A percentile compares a stretch with the other conserved stretches of the same genome.
Conservation (phyloP, 2,888 invertebrate genomes). For the Lacanobia wlatinum region DNA sequence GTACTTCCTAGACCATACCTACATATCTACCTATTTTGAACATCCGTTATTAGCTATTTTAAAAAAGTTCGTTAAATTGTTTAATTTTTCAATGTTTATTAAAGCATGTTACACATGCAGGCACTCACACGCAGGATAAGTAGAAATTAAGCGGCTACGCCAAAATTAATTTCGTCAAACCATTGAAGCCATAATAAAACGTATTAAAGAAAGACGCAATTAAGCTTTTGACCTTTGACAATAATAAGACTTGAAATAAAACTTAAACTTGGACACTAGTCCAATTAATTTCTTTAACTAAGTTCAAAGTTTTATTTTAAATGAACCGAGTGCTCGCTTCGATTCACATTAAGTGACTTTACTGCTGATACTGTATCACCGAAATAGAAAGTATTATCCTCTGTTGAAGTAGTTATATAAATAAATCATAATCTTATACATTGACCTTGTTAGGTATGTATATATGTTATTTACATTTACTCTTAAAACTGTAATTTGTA, state of each 20-base stretch:
- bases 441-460: background rate
- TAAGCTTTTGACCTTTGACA: constrained; percentile 21
- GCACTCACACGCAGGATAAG: no score
- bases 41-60: no score
- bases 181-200: background rate
- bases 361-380: constrained; percentile 7
- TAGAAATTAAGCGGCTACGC: no score
- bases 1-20: no score
- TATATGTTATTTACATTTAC: constrained; percentile 1
- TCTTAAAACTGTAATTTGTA: constrained; percentile 21
- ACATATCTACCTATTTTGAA: no score
- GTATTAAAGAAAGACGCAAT: constrained; percentile 8
- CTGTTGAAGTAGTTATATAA: background rate
- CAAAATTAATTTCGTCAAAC: background rate
- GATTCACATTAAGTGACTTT: constrained; percentile 13
- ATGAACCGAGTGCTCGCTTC: constrained; percentile 15
- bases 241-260: constrained; percentile 12
- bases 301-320: constrained; percentile 20
- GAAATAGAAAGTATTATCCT: constrained; percentile 3
- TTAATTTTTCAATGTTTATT: no score
- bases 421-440: constrained; percentile 5
- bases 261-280: constrained; percentile 28
- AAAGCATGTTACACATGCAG: no score
- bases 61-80: no score
- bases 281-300: constrained; percentile 25